phyloP scores from a whole-genome alignment of 23 tunicate species.

The Halocynthia roretzi region DNA sequence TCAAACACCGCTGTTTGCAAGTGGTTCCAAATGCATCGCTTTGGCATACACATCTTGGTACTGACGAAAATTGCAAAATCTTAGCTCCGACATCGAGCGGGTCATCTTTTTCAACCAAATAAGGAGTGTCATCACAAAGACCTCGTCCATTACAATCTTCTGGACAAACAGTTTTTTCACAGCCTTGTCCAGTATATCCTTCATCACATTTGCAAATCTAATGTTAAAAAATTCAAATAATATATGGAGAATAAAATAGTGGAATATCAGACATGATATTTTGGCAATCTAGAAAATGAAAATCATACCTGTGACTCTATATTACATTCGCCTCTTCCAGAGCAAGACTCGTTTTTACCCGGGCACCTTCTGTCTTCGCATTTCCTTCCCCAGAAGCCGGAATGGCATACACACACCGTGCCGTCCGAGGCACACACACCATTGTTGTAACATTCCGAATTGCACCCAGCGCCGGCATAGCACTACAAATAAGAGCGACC shows the following conservation, averaged over 20 bases:
- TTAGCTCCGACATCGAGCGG: conserved; percentile 13
- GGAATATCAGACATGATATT: too few relatives aligned
- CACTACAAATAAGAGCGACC: conserved; percentile 4
- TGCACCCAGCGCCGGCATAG: conserved; percentile 21
- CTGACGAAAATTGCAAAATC: background rate
- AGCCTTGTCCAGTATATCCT: conserved; percentile 13
- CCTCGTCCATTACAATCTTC: conserved; percentile 25
- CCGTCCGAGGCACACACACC: conserved; percentile 2
- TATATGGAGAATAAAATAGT: too few relatives aligned
- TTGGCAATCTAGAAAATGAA: background rate
- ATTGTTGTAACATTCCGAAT: conserved; percentile 21
- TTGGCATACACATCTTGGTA: conserved; percentile 16
- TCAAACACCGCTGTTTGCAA: conserved; percentile 16
- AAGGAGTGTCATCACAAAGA: conserved; percentile 4
- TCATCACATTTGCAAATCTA: conserved; percentile 23
- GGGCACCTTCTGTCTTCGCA: conserved; percentile 20
- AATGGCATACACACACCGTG: conserved; percentile 14
- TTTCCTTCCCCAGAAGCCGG: conserved; percentile 22
- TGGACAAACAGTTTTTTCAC: conserved; percentile 22
- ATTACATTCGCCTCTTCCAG: conserved; percentile 21
- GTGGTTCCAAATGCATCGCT: conserved; percentile 8
- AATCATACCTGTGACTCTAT: conserved; percentile 6
- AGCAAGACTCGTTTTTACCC: conserved; percentile 4
- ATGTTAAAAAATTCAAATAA: background rate
- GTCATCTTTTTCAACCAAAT: background rate